Evolutionary conservation across 2,888 invertebrate species (phyloP).

Genomic region (Lithophane ornitopus): DNA sequence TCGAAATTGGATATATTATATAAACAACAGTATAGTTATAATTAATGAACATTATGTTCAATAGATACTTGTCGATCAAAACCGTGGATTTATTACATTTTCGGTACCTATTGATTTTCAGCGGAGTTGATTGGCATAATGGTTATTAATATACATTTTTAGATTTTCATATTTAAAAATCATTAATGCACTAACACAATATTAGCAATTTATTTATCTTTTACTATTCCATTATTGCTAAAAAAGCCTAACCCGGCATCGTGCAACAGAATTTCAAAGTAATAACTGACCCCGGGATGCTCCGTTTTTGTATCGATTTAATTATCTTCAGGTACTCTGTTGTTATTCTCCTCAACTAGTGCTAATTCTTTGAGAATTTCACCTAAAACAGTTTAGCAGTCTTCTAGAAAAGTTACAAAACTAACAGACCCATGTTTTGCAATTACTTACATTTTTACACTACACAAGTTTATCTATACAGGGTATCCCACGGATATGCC

Average conservation of each 20-base stretch:
- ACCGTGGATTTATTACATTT: constrained; percentile 8
- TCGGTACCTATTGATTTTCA: constrained; percentile 8
- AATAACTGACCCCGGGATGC: background rate
- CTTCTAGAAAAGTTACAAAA: background rate
- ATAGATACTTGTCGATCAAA: constrained; percentile 8
- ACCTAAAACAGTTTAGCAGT: background rate
- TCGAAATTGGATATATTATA: background rate
- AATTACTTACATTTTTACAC: background rate
- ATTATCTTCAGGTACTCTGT: too few species aligned
- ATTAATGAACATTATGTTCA: background rate
- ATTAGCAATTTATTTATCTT: constrained; percentile 1
- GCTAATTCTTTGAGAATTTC: background rate
- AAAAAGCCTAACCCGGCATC: background rate
- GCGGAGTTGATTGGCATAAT: constrained; percentile 13
- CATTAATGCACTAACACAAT: constrained; percentile 11
- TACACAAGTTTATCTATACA: too few species aligned
- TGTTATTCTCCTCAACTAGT: background rate
- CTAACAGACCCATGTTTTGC: background rate
- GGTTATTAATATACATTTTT: constrained; percentile 30
- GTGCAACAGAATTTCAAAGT: background rate
- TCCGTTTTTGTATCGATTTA: background rate
- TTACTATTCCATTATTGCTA: background rate
- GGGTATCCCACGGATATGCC: too few species aligned
- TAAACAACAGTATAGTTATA: background rate
- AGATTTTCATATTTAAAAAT: constrained; percentile 6